Conservation (phyloP, 30 jellyfish, hydroid and myxozoan species). For the Aurelia aurita region DNA sequence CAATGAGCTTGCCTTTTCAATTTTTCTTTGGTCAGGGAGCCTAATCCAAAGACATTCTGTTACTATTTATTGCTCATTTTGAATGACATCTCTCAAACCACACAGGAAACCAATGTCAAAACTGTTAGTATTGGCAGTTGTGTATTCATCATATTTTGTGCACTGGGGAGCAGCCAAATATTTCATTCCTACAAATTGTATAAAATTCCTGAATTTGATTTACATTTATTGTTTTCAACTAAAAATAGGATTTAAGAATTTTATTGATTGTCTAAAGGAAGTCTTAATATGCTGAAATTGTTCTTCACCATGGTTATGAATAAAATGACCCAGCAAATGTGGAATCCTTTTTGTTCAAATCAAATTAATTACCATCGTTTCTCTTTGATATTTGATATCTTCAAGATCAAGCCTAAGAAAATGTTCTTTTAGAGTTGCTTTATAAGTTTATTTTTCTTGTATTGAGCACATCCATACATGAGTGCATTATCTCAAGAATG, state of each 20-base stretch:
- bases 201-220: background rate
- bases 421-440: too few relatives aligned
- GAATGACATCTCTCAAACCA: conserved; percentile 3
- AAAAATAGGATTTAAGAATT: conserved; percentile 4
- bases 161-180: conserved; percentile 4
- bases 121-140: background rate
- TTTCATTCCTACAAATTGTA: background rate
- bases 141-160: background rate
- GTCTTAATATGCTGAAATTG: conserved; percentile 5
- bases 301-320: background rate
- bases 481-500: too few relatives aligned
- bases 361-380: conserved; percentile 11
- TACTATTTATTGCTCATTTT: conserved; percentile 3
- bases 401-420: background rate
- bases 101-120: background rate
- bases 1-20: background rate
- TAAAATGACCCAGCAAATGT: background rate
- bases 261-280: background rate
- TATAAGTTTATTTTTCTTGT: too few relatives aligned
- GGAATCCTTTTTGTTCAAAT: background rate
- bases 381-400: background rate
- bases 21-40: background rate
- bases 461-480: too few relatives aligned
- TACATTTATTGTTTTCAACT: background rate
- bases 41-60: background rate